These are phyloP conservation scores for Urocynchramus pylzowi DNA, from an alignment of 2,113 vertebrate genomes.

Conservation along the genomic window DNA sequence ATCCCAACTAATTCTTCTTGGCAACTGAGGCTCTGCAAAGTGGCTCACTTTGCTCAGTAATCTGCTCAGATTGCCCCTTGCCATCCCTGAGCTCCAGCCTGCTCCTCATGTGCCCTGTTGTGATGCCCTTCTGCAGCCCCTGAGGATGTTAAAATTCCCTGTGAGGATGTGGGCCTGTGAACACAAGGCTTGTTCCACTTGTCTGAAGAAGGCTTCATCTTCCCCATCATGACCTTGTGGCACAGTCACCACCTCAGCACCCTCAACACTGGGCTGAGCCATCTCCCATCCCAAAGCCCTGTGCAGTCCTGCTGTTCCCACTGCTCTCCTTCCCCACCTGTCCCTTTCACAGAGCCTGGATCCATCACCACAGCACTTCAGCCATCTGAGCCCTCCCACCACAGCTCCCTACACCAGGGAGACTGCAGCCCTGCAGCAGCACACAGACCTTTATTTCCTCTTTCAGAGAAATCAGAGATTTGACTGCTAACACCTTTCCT, in stretches of 20 bases:
- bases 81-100: neutral
- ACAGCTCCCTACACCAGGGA: neutral
- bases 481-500: neutral
- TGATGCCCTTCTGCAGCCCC: neutral
- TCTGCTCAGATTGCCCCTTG: neutral
- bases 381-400: neutral
- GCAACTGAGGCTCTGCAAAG: neutral
- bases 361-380: neutral
- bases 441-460: neutral
- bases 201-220: neutral
- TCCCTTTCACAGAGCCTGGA: neutral
- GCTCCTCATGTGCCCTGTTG: neutral
- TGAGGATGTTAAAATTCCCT: neutral
- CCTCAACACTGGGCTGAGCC: neutral
- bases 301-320: neutral
- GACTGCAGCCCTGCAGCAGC: neutral
- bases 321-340: neutral
- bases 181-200: neutral
- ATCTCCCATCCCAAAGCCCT: neutral
- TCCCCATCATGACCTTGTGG: neutral
- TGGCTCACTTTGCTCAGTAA: neutral
- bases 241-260: neutral
- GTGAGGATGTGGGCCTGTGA: neutral
- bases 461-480: neutral
- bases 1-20: neutral